Conservation (phyloP, 2,797 vertebrate species). For the Galaxias olidus region DNA sequence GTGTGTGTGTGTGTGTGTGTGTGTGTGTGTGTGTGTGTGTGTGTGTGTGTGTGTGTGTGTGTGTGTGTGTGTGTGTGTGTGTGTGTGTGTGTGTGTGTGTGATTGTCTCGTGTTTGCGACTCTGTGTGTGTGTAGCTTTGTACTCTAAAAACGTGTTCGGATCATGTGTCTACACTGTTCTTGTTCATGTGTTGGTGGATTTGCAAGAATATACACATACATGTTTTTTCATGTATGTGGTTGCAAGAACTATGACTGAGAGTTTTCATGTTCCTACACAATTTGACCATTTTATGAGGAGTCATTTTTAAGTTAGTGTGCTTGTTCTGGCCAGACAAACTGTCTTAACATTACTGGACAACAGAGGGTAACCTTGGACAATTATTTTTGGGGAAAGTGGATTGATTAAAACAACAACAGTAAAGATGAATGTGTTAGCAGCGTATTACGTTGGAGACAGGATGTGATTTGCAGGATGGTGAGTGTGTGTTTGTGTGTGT, state of each 20-base stretch:
- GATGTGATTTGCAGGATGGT: slow-evolving; percentile 5
- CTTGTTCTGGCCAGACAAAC: slow-evolving; percentile 67
- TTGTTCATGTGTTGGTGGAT: no score
- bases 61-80: background rate
- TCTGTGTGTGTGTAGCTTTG: background rate
- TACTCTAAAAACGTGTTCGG: no score
- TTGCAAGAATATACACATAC: no score
- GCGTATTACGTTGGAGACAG: slow-evolving; percentile 14
- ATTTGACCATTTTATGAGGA: slow-evolving; percentile 54
- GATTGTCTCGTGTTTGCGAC: background rate
- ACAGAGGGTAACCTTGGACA: slow-evolving; percentile 51
- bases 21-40: slow-evolving; percentile 18
- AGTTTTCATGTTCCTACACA: slow-evolving; percentile 46
- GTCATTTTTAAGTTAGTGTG: slow-evolving; percentile 53
- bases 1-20: slow-evolving; percentile 12
- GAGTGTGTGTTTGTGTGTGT: no score
- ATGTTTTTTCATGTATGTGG: background rate
- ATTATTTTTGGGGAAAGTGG: slow-evolving; percentile 57
- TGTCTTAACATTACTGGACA: slow-evolving; percentile 64
- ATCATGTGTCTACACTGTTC: no score
- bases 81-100: background rate
- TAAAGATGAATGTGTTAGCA: slow-evolving; percentile 43
- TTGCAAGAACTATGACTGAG: slow-evolving; percentile 12
- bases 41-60: background rate
- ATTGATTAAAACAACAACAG: slow-evolving; percentile 44